Evolutionary conservation across 30 jellyfish, hydroid and myxozoan genomes (phyloP), one percentile per base, ranked within the genome.

Genomic region (Pelagia noctiluca): DNA sequence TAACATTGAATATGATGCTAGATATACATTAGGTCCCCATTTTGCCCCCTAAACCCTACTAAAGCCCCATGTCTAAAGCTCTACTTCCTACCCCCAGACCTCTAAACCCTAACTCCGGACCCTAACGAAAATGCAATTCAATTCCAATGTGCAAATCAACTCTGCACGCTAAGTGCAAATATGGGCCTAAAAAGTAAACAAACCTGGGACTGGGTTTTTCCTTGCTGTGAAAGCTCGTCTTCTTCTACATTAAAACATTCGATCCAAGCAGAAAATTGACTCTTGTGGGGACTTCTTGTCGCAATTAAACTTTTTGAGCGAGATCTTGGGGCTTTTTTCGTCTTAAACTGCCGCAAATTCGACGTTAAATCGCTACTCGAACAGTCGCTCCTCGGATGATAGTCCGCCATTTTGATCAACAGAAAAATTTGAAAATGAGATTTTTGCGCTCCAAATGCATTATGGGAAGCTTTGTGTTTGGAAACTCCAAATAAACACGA

Each of bases 251-350:
- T 68, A 46, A 82, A 82, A 69, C 92, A 75, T 50, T 82, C 92
- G 22, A 82, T 69, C 92, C 92, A 82, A 3, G 92, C 86, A 1
- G 86, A 68, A 37, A 82, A 82, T 13, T 71, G 62, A 35, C 86
- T 70, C 19, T 76, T 32, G 32, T 82, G 78, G 8, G 75, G 46
- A 68, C 80, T 64, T 52, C 92, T 82, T 52, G 75, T 75, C 16
- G 80, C 33, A 33, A 82, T 82, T n/a, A 82, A 32, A 32, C 92
- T 76, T 47, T 37, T 82, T 2, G 92, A 82, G n/a, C 63, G 85
- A 75, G 3, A 32, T 16, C 29, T 70, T 21, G 50, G 3, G 50
- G 82, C 74, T 46, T 82, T 35, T n/a, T 76, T 37, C 25, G 48
- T 64, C 31, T 37, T 70, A 11, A 30, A 35, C 30, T 82, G 92